Evolutionary conservation across 2,113 vertebrate genomes (phyloP), one percentile per base, ranked within the genome.

Genomic region (Solea solea): DNA sequence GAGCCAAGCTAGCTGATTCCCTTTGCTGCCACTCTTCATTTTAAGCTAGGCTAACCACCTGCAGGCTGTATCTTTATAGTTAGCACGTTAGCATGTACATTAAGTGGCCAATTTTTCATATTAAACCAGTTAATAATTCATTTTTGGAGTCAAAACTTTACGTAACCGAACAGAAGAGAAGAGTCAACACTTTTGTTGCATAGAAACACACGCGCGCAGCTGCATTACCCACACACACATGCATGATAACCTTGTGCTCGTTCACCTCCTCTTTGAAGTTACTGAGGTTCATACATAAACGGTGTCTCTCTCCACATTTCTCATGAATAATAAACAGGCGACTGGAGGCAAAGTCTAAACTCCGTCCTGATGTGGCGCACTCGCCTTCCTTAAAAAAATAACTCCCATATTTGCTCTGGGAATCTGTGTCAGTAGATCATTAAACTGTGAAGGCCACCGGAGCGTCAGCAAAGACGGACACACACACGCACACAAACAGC

Each of bases 351-450:
- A 88, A 90, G 88, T 91, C 87, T 87, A 72, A 86, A 88, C 78
- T 79, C 73, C 21, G 4, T 76, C 59, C 78, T 9, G 50, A 58
- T 28, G 72, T 34, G 34, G 34, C 2, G 34, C 34, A 34, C 15
- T 46, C 34, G 3, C 69, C 51, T 9, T n/a, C 62, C 64, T 68
- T 28, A 63, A 21, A 76, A 84, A 42, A 84, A 42, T 50, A 76
- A 51, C 15, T 0, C 39, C 81, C 41, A 13, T 74, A 62, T 89
- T 81, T 84, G 79, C 71, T 74, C 59, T 49, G 1, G 1, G 62
- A 72, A 85, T 85, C 62, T 78, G 87, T 89, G 88, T 87, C 84
- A 87, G 90, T 90, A 75, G 85, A 91, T 89, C 88, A 90, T 90
- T 89, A 89, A 88, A 54, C 82, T 71, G 5, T 4, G 63, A 74